Evolutionary conservation across 2,888 invertebrate species (phyloP), one percentile per base, ranked within the genome.

Genomic region (Thera britannica): DNA sequence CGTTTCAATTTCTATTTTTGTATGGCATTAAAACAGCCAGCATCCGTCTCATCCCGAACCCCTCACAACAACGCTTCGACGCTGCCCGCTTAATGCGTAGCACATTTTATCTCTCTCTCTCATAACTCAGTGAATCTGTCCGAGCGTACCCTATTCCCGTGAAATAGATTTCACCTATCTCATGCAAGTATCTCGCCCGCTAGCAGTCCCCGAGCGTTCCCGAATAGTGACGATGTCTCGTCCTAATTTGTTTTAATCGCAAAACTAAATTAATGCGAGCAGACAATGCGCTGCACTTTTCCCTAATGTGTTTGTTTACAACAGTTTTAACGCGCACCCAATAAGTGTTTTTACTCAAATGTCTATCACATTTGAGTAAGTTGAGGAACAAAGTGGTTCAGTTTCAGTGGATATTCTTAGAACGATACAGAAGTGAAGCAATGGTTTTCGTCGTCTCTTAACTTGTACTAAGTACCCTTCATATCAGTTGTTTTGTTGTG

Each of bases 1-100:
- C 78, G 75, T 66, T 81, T 80, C 83, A 76, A 79, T 80, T 81
- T 89, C 90, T 91, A 90, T 91, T 90, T 91, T 79, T 83, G 86
- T 85, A 77, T 67, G 66, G 70, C 79, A 79, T 80, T 80, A 76
- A 36, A 57, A 12, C 77, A 73, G 8, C 23, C 89, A 87, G 88
- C 89, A 89, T 91, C 90, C 90, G 90, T 84, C 85, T 77, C 77
- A 77, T 71, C 72, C 72, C 61, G 59, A 67, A 46, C 71, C 68
- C 60, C 70, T 48, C 68, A 77, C 52, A 57, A 76, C 72, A 69
- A 23, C 23, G 23, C 76, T 76, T 71, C 75, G 56, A 12, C 77
- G 78, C 79, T 71, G 69, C 83, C 82, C 66, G 68, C 23, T 23
- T 35, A 23, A 54, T 68, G 60, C 68, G 68, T 66, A 52, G 38